These are phyloP conservation scores for Cryptus armator DNA, from an alignment of 2,888 invertebrate genomes.

Conservation along the genomic window DNA sequence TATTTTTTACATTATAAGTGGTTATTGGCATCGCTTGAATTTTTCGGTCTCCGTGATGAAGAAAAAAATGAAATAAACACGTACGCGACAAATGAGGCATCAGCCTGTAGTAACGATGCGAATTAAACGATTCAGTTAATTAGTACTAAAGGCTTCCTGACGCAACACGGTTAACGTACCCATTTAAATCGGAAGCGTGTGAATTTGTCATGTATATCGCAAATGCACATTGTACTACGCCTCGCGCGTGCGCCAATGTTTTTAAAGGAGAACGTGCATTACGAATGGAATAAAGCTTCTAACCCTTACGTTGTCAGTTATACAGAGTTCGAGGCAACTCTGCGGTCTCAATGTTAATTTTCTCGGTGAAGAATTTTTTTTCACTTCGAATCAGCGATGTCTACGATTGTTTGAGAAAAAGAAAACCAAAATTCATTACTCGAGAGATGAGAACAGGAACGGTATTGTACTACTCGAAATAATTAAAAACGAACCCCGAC, in stretches of 20 bases:
- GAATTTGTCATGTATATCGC: slow-evolving; percentile 24
- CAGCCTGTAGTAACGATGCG: not conserved
- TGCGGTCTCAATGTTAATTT: not conserved
- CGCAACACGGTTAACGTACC: not conserved
- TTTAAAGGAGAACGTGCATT: slow-evolving; percentile 35
- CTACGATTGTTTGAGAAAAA: not conserved
- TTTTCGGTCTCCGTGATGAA: not conserved
- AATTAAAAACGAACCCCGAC: slow-evolving; percentile 31
- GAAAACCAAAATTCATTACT: slow-evolving; percentile 26
- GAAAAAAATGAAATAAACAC: not conserved
- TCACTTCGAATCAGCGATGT: not conserved
- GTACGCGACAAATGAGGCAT: not conserved
- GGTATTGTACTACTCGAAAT: slow-evolving; percentile 9
- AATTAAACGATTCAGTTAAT: slow-evolving; percentile 14
- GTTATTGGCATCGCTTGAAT: not conserved
- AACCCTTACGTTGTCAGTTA: not conserved
- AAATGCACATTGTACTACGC: not conserved
- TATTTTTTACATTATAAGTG: not conserved
- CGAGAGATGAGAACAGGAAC: not conserved
- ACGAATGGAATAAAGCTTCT: not conserved
- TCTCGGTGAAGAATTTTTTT: slow-evolving; percentile 2
- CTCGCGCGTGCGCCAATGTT: not conserved
- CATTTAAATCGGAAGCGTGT: slow-evolving; percentile 1
- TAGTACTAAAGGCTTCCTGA: slow-evolving; percentile 32
- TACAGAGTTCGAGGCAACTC: not conserved